Base-by-base conservation (phyloP, 2,113 vertebrate species). In the Mustelus asterias region DNA sequence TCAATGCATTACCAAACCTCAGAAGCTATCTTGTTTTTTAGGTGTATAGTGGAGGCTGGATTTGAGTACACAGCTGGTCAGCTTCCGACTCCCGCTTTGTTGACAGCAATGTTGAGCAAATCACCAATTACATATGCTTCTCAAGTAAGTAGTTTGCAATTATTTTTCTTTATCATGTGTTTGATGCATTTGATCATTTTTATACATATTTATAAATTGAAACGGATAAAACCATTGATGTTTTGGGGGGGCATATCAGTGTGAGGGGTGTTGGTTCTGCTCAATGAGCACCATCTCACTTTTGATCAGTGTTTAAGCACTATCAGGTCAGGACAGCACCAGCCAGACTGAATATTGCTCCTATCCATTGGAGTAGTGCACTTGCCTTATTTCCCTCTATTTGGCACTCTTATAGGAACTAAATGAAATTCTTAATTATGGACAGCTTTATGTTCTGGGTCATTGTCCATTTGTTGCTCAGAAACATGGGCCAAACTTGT, bases 11-110 rank as follows among this genome's bases (percentile, higher is more conserved):
- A 33, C 37, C 29, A 72, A 95, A 33, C 11, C 41, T 29, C 3
- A 29, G 24, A 5, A 41, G 65, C 96, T 58, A 60, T 20, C 48
- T 0, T 88, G 58, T 96, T 60, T 86, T 95, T 96, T n/a, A 99
- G 99, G 99, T 99, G 99, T 92, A 96, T 99, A 97, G 97, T 98
- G 0, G 98, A 98, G 96, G 95, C 80, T 65, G 99, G 99, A 54
- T 98, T 97, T 58, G 96, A 97, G 83, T 99, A 98, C 63, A 96
- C 96, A 22, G 97, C 97, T 0, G 96, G 97, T 13, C 89, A 96
- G 83, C 97, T 98, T 37, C 98, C 97, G 3, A 98, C 98, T 85
- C 96, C 98, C 13, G 96, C 96, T 13, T 96, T 98, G 60, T 98
- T 97, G 98, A 97, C 97, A 0, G 98, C 98, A 96, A 99, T 99